A percentile compares a stretch with the other conserved stretches of the same genome.
These are phyloP conservation scores for Sus cebifrons DNA, from an alignment of 2,797 vertebrate genomes.

Conservation along the genomic window DNA sequence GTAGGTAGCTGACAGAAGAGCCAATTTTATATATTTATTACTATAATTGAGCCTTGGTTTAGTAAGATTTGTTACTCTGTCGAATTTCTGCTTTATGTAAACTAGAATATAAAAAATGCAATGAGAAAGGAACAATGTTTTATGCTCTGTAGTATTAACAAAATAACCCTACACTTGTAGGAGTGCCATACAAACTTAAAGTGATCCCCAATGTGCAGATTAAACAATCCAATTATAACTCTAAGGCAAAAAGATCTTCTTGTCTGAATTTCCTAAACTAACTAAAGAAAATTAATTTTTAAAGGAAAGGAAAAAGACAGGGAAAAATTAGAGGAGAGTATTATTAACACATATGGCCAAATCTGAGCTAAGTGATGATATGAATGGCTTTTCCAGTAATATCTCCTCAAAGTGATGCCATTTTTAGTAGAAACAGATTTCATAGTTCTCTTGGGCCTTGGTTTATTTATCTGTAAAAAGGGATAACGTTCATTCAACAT, in stretches of 20 bases:
- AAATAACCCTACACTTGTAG: not conserved
- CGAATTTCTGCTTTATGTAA: constrained; percentile 34
- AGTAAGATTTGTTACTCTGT: constrained; percentile 23
- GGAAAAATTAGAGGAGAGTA: not conserved
- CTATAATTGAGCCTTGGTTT: not conserved
- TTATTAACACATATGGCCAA: not conserved
- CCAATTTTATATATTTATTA: constrained; percentile 21
- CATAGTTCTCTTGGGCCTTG: not conserved
- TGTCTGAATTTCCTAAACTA: constrained; percentile 39
- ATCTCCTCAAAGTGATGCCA: constrained; percentile 7
- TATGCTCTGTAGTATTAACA: constrained; percentile 31
- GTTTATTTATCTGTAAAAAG: constrained; percentile 33
- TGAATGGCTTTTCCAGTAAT: not conserved
- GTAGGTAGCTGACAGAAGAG: not conserved
- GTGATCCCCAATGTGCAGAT: constrained; percentile 7
- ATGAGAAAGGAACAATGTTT: constrained; percentile 43
- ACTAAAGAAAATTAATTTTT: not conserved
- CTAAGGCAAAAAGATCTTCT: constrained; percentile 10
- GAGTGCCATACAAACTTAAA: constrained; percentile 1
- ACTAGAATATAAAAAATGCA: constrained; percentile 37
- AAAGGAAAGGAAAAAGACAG: not conserved
- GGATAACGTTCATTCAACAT: not conserved
- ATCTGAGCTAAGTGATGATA: constrained; percentile 22
- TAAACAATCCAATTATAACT: constrained; percentile 31
- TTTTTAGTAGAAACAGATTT: not conserved